Percentiles rank a stretch among this genome's conserved stretches.
Conservation (phyloP, 2,888 invertebrate species). For the Drosophila robusta region DNA sequence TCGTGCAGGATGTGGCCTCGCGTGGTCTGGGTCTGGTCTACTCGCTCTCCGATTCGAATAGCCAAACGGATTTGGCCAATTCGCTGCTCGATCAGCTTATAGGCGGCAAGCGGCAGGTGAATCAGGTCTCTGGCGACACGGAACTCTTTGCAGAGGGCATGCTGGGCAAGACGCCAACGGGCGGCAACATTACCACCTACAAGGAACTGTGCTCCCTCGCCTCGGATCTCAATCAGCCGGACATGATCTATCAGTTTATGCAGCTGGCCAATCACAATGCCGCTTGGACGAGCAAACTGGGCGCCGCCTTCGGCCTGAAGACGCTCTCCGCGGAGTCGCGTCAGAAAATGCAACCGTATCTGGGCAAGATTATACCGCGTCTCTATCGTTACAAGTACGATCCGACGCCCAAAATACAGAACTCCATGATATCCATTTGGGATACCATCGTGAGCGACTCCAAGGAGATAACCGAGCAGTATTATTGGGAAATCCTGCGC, state of each 20-base stretch:
- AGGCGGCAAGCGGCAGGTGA: conserved; percentile 90
- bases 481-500: conserved; percentile 86
- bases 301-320: conserved; percentile 96
- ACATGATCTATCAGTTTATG: conserved; percentile 98
- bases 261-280: conserved; percentile 97
- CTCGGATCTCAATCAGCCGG: conserved; percentile 97
- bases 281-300: conserved; percentile 95
- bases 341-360: conserved; percentile 91
- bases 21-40: conserved; percentile 96
- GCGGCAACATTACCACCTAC: conserved; percentile 95
- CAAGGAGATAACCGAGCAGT: conserved; percentile 89
- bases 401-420: conserved; percentile 95
- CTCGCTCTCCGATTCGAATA: conserved; percentile 90
- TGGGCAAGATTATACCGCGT: conserved; percentile 94
- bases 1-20: conserved; percentile 96
- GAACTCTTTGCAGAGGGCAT: conserved; percentile 95
- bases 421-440: conserved; percentile 98
- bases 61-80: conserved; percentile 90
- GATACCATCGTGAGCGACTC: conserved; percentile 94
- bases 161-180: conserved; percentile 93
- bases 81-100: conserved; percentile 93
- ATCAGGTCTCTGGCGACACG: conserved; percentile 92
- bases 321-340: conserved; percentile 94
- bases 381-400: conserved; percentile 94
- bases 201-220: conserved; percentile 97